Evolutionary conservation across 1,140 invertebrate genomes (phyloP).

Genomic region (Pachyrhynchus sulphureomaculatus): DNA sequence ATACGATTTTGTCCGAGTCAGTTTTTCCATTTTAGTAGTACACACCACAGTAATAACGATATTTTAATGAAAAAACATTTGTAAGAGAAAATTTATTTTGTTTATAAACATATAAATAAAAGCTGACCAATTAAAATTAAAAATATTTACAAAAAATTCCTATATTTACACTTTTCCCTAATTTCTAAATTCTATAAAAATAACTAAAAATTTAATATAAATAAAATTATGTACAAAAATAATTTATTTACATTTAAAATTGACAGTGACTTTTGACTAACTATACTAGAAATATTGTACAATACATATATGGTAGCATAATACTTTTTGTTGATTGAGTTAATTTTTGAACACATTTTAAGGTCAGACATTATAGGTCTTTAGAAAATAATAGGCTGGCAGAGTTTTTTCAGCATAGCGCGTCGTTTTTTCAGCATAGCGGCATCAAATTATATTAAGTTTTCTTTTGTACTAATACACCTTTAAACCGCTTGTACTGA

Average conservation of each 20-base stretch:
- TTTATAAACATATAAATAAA: background rate
- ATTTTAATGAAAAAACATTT: too few relatives aligned
- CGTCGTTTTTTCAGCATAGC: too few relatives aligned
- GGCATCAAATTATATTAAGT: too few relatives aligned
- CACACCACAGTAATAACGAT: too few relatives aligned
- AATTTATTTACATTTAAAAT: conserved; percentile 24
- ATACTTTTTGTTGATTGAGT: background rate
- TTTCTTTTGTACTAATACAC: too few relatives aligned
- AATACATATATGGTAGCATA: background rate
- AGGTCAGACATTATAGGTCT: background rate
- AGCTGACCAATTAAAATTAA: background rate
- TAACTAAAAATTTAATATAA: background rate
- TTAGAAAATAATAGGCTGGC: too few relatives aligned
- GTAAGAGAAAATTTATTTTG: too few relatives aligned
- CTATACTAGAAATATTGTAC: background rate
- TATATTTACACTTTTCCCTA: background rate
- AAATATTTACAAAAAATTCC: background rate
- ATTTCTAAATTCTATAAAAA: background rate
- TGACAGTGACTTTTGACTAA: conserved; percentile 11
- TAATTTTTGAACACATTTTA: background rate
- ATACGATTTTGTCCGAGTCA: too few relatives aligned
- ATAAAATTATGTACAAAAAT: conserved; percentile 21
- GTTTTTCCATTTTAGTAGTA: too few relatives aligned
- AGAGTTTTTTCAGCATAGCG: too few relatives aligned
- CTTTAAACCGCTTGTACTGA: too few relatives aligned